These are phyloP conservation scores for Microctonus aethiopoides DNA, from an alignment of 2,888 invertebrate genomes.

Conservation along the genomic window DNA sequence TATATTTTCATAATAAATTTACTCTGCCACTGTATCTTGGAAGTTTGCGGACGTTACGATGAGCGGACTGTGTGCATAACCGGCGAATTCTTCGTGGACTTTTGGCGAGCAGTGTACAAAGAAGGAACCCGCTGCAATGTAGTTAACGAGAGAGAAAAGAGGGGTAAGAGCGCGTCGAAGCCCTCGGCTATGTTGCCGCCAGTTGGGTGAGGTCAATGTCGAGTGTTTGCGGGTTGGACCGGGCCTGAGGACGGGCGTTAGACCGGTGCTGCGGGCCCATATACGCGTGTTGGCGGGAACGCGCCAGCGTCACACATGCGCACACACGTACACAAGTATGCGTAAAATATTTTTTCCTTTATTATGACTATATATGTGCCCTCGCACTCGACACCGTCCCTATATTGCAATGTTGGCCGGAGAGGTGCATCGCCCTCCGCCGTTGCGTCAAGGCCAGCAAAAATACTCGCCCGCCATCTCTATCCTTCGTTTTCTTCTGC, in stretches of 20 bases:
- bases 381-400: slow-evolving; percentile 50
- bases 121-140: slow-evolving; percentile 38
- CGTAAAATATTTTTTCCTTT: too few relatives aligned
- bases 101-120: slow-evolving; percentile 64
- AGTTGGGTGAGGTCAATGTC: slow-evolving; percentile 67
- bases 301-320: slow-evolving; percentile 36
- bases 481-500: slow-evolving; percentile 43
- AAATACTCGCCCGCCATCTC: slow-evolving; percentile 56
- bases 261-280: slow-evolving; percentile 39
- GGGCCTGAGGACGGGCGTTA: slow-evolving; percentile 56
- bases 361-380: slow-evolving; percentile 36
- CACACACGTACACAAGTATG: slow-evolving; percentile 20
- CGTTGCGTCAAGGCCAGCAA: slow-evolving; percentile 67
- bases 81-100: slow-evolving; percentile 60
- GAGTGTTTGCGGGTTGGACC: slow-evolving; percentile 64
- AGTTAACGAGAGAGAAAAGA: slow-evolving; percentile 1
- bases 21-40: neutral
- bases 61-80: slow-evolving; percentile 47
- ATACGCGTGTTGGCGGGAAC: slow-evolving; percentile 39
- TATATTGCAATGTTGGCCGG: slow-evolving; percentile 63
- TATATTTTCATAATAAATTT: neutral
- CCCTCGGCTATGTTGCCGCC: slow-evolving; percentile 46
- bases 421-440: slow-evolving; percentile 67
- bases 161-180: slow-evolving; percentile 28
- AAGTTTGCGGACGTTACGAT: slow-evolving; percentile 25